Percentiles rank a stretch among this genome's conserved stretches.
phyloP scores from a whole-genome alignment of 2,888 invertebrate species.

The Sicus ferrugineus region DNA sequence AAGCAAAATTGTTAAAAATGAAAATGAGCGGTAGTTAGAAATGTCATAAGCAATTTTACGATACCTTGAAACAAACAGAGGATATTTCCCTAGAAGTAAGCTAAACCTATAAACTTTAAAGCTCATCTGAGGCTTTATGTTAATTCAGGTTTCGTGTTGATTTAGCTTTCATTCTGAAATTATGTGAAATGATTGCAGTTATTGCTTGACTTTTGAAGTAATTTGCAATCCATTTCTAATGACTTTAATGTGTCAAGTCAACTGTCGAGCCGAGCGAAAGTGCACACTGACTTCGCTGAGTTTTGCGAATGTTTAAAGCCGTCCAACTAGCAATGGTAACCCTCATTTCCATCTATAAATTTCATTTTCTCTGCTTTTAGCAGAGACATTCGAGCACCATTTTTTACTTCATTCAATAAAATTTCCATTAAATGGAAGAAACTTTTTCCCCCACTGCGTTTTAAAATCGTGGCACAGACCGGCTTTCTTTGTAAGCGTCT shows the following conservation, averaged over 20 bases:
- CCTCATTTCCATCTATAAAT: not conserved
- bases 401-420: conserved; percentile 44
- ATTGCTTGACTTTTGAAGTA: no score
- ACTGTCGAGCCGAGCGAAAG: not conserved
- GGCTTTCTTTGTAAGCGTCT: not conserved
- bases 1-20: no score
- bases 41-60: no score
- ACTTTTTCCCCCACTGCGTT: conserved; percentile 30
- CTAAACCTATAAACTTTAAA: no score
- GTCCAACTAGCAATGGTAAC: not conserved
- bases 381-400: not conserved
- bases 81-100: no score
- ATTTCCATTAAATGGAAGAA: conserved; percentile 37
- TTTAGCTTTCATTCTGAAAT: no score
- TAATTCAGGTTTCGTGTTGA: no score
- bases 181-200: no score
- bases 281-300: not conserved
- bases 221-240: no score
- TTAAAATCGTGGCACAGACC: conserved; percentile 11
- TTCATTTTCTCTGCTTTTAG: not conserved
- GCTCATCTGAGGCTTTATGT: no score
- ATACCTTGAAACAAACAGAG: no score
- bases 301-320: not conserved
- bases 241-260: not conserved
- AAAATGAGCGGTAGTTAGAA: no score